Percentiles rank a stretch among this genome's conserved stretches.
Evolutionary conservation across 2,888 invertebrate genomes (phyloP).

Genomic region (Chrysina gloriosa): DNA sequence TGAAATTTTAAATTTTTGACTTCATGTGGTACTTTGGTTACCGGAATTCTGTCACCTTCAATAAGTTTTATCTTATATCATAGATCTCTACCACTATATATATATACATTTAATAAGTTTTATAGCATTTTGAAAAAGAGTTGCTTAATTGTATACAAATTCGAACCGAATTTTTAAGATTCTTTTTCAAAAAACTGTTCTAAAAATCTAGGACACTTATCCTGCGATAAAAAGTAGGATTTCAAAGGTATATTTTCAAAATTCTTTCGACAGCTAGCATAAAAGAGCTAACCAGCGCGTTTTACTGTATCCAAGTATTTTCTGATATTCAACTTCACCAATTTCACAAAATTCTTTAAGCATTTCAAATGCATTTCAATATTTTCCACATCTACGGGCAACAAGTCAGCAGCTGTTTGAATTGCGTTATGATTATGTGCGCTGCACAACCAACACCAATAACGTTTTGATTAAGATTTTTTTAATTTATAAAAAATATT

Average conservation of each 20-base stretch:
- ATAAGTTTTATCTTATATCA: too few species aligned
- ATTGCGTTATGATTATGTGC: too few species aligned
- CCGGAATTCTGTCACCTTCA: slow-evolving; percentile 16
- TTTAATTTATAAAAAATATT: too few species aligned
- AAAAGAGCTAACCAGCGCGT: slow-evolving; percentile 35
- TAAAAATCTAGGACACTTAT: slow-evolving; percentile 29
- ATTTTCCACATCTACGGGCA: too few species aligned
- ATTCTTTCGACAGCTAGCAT: slow-evolving; percentile 15
- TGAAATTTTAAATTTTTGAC: slow-evolving; percentile 5
- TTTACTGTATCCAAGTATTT: slow-evolving; percentile 35
- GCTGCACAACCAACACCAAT: too few species aligned
- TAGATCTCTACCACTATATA: too few species aligned
- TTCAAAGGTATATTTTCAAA: slow-evolving; percentile 16
- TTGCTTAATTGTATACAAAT: slow-evolving; percentile 16
- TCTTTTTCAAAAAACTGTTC: slow-evolving; percentile 18
- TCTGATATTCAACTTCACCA: too few species aligned
- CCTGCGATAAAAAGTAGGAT: slow-evolving; percentile 11
- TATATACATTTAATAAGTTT: too few species aligned
- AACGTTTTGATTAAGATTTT: too few species aligned
- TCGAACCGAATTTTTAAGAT: slow-evolving; percentile 6
- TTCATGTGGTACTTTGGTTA: slow-evolving; percentile 4
- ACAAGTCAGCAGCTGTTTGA: too few species aligned
- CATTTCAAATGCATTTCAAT: too few species aligned
- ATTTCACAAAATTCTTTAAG: too few species aligned
- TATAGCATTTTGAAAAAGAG: slow-evolving; percentile 23